Evolutionary conservation across 2,113 vertebrate genomes (phyloP), one percentile per base, ranked within the genome.

Genomic region (Chroicocephalus ridibundus): DNA sequence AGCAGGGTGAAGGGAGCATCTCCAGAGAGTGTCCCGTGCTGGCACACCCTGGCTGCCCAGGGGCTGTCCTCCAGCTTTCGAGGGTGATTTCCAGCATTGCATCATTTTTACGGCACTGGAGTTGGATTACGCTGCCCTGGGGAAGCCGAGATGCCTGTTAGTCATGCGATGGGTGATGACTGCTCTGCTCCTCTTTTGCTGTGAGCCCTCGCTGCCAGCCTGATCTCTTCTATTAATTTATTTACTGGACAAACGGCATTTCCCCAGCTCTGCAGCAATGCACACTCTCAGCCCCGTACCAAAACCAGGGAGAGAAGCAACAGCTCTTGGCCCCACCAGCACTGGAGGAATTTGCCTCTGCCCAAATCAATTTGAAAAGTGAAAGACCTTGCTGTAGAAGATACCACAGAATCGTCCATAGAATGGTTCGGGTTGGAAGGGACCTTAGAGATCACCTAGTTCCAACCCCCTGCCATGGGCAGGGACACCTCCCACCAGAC

Each of bases 281-380:
- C 26, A 16, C 22, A 4, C 10, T 60, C 17, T 20, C 76, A 70
- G 61, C 9, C 11, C 55, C 0, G 1, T 18, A 5, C 32, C 52
- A 12, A 36, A 57, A 4, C 8, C 60, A 49, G 68, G 6, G 38
- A 32, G 42, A 21, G 44, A 58, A 83, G 11, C 26, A 31, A 15
- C 11, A 8, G 1, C 11, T 52, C 46, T 22, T 4, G 7, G 34
- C n/a, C n/a, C 9, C 49, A 16, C 3, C 0, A 0, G 25, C 0
- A 1, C 13, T 1, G 4, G 18, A 40, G 29, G 17, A 74, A 79
- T 42, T 75, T 62, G 2, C 18, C 20, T 72, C 57, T 76, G 27
- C 58, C 15, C 18, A 57, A 69, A 61, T 5, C 26, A 11, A 9
- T n/a, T 3, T 80, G 44, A 60, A n/a, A 90, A 83, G 13, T 6